These are phyloP conservation scores for Ceramica pisi DNA, from an alignment of 2,888 invertebrate genomes.

Conservation along the genomic window DNA sequence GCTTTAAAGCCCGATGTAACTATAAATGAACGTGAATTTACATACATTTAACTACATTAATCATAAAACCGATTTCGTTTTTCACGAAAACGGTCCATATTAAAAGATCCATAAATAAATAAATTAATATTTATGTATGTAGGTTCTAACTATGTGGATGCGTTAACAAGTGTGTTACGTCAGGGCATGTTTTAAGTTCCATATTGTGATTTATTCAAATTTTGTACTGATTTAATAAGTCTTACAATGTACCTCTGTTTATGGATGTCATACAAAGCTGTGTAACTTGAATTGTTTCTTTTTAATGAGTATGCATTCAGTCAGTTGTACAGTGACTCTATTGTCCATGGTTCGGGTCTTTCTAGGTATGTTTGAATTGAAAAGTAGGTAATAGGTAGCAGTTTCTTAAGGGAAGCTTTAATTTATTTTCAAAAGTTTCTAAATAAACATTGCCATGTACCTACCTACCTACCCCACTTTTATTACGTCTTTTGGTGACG, in stretches of 20 bases:
- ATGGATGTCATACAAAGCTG: slow-evolving; percentile 34
- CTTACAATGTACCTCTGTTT: slow-evolving; percentile 43
- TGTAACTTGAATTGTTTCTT: slow-evolving; percentile 58
- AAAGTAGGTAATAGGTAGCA: neutral
- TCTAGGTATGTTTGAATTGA: neutral
- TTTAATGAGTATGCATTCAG: slow-evolving; percentile 48
- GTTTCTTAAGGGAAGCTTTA: neutral
- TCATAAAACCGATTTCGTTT: slow-evolving; percentile 16
- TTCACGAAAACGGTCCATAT: slow-evolving; percentile 11
- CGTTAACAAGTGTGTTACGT: slow-evolving; percentile 47
- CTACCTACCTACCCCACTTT: no score
- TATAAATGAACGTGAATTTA: neutral
- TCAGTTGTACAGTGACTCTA: slow-evolving; percentile 15
- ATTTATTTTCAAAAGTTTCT: neutral
- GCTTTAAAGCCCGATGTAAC: neutral
- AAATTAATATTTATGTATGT: slow-evolving; percentile 23
- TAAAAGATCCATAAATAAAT: slow-evolving; percentile 34
- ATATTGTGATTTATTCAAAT: slow-evolving; percentile 54
- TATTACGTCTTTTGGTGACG: neutral
- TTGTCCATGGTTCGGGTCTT: slow-evolving; percentile 11
- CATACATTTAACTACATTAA: slow-evolving; percentile 5
- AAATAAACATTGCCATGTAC: no score
- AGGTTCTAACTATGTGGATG: slow-evolving; percentile 24
- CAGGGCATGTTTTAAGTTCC: slow-evolving; percentile 38
- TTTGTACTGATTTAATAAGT: slow-evolving; percentile 45